Evolutionary conservation across 2,797 vertebrate genomes (phyloP).

Genomic region (Eulemur rubriventer): DNA sequence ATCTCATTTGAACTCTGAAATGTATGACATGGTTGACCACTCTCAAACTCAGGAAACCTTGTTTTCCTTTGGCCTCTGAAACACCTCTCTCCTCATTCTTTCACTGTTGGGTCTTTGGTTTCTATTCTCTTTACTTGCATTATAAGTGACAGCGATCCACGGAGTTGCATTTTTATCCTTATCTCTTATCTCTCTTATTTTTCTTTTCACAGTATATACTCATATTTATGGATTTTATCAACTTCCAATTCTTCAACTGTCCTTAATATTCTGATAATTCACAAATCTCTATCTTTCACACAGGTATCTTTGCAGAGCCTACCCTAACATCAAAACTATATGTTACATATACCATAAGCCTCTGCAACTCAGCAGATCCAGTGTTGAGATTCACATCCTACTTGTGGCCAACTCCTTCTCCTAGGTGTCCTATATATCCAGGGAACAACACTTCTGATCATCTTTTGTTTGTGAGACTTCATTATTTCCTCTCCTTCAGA

Average conservation of each 20-base stretch:
- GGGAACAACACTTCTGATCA: rapidly evolving
- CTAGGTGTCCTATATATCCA: background rate
- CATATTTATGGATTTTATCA: background rate
- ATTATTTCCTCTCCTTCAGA: background rate
- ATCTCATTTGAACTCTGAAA: background rate
- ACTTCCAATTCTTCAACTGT: background rate
- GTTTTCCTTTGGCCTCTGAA: background rate
- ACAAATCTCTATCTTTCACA: background rate
- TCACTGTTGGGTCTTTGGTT: rapidly evolving
- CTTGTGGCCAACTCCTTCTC: background rate
- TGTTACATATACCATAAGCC: too few relatives aligned
- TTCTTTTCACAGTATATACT: background rate
- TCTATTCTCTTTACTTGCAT: background rate
- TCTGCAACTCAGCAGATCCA: background rate
- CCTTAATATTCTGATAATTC: background rate
- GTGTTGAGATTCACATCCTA: background rate
- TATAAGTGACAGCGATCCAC: background rate
- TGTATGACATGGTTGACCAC: background rate
- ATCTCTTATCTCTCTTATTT: background rate
- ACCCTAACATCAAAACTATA: background rate
- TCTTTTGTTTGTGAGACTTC: background rate
- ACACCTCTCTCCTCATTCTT: background rate
- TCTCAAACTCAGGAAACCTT: background rate
- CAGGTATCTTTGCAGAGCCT: background rate
- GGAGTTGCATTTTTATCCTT: background rate